Evolutionary conservation across 2,888 invertebrate genomes (phyloP), one percentile per base, ranked within the genome.

Genomic region (Mythimna impura): DNA sequence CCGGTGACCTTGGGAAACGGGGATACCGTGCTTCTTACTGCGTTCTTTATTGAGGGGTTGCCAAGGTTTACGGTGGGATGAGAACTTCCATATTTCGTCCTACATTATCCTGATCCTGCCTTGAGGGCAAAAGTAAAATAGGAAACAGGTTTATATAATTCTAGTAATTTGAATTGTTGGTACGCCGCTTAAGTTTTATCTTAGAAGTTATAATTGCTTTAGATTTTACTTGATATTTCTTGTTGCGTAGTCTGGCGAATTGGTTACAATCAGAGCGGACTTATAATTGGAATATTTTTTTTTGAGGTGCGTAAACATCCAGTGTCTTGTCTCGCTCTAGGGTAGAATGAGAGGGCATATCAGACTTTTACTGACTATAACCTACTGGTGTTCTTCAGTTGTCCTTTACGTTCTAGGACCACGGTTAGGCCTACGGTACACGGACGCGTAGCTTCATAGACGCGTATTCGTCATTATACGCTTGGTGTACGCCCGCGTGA

Each of bases 1-100:
- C 71, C 76, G 22, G 58, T 57, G 78, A 75, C 86, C 85, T 87
- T 87, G 84, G n/a, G 17, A 69, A 61, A 12, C 20, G 25, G 67
- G 78, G 55, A 81, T 54, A 73, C 71, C 75, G 66, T 70, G 66
- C 64, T 70, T 36, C 30, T 50, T 62, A 65, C 54, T 57, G 25
- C 36, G n/a, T 52, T 30, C 52, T 30, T 66, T 30, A 58, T 61
- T 66, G 57, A 72, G 55, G 50, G 58, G 52, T 63, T 54, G 10
- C 34, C 63, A 34, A 69, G 22, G 54, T 75, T 71, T 65, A 60
- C 34, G 25, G 14, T 9, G 17, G n/a, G 62, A 80, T 78, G 61
- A 60, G 66, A 78, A 78, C 65, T 66, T 77, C 69, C 14, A 54
- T 50, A 66, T 80, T 55, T 55, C 22, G 6, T 10, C 55, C 17